Evolutionary conservation across 2,113 vertebrate species (phyloP), one percentile per base, ranked within the genome.

Genomic region (Neolamprologus cancellatus): DNA sequence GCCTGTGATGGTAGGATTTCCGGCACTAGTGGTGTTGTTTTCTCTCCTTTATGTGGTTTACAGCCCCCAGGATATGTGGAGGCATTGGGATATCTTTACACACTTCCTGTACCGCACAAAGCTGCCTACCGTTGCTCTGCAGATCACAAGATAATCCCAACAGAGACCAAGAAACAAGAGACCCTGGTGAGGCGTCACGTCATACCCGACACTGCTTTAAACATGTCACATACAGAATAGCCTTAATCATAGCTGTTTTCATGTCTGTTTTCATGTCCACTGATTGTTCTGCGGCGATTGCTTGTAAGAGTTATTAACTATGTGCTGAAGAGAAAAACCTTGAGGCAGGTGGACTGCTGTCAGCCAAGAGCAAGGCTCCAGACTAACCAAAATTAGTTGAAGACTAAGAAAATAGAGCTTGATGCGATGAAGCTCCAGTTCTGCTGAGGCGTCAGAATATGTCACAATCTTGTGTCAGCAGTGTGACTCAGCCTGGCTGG

Each of bases 91-190:
- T 91, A 85, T 88, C 80, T 87, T 87, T 41, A 86, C 87, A 87
- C 84, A 87, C 89, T 89, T 94, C 93, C 93, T 90, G 90, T 84
- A 13, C 71, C 9, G 44, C 87, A 93, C 92, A 94, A 93, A 92
- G 88, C 83, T 39, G n/a, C 82, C 44, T 79, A 69, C 44, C 54
- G 30, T 64, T 50, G 78, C 88, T 71, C 66, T 50, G 55, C 61
- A 89, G 91, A 91, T 94, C 87, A 79, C 50, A 25, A 89, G 88
- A 91, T 87, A 88, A 86, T 90, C 86, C 66, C 79, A 17, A 48
- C 30, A 8, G 83, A 80, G 53, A 46, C 17, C 50, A 71, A 79
- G 87, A 85, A 91, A 91, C 82, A 79, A 18, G 81, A 92, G 79
- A 78, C 55, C 30, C 14, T 55, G 57, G 54, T 41, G 11, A 41